Conservation (phyloP, 2,113 vertebrate species). For the Antechinus stuartii region DNA sequence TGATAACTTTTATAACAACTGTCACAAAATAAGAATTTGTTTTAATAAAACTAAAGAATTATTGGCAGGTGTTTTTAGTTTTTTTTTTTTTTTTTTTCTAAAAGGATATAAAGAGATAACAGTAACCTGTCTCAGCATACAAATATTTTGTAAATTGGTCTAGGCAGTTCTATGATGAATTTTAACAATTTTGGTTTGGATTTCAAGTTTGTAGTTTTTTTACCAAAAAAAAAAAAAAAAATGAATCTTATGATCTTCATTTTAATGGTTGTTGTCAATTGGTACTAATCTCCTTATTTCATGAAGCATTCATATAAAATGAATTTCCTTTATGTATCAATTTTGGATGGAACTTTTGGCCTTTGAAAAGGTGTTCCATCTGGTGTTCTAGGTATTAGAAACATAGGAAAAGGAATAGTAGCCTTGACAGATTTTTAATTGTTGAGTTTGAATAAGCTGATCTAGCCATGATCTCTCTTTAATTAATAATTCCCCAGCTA, state of each 20-base stretch:
- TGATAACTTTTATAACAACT: constrained; percentile 34
- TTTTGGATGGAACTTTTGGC: neutral
- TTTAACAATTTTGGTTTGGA: neutral
- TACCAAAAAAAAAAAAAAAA: neutral
- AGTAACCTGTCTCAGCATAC: neutral
- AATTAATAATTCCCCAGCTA: neutral
- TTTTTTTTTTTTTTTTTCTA: constrained; percentile 38
- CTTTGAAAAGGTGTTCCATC: neutral
- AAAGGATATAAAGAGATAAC: neutral
- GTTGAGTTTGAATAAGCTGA: constrained; percentile 13
- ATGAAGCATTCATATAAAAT: neutral
- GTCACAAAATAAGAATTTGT: constrained; percentile 13
- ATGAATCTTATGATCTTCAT: neutral
- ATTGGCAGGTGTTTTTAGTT: constrained; percentile 6
- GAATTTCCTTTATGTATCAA: neutral
- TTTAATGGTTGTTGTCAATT: neutral
- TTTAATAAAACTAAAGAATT: neutral
- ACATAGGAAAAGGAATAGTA: neutral
- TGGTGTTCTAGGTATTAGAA: neutral
- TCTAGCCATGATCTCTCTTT: constrained; percentile 13
- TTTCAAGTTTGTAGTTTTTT: neutral
- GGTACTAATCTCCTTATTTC: neutral
- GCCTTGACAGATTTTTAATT: constrained; percentile 19
- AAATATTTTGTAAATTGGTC: neutral
- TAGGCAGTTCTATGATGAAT: neutral